These are phyloP conservation scores for Bubo bubo DNA, from an alignment of 2,113 vertebrate genomes.

Conservation along the genomic window DNA sequence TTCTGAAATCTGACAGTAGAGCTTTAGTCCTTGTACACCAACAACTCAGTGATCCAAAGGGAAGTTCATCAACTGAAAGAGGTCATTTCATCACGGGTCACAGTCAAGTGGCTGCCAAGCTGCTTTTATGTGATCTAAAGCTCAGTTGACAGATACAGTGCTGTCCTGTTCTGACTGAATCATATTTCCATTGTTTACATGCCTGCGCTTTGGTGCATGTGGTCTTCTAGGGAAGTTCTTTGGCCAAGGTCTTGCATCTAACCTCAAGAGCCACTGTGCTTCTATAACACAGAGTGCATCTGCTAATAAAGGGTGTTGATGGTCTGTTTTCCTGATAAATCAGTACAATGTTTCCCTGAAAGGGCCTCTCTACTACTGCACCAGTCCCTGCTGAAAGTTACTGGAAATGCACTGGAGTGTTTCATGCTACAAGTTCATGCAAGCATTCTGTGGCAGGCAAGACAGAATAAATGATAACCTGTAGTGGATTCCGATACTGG, in stretches of 20 bases:
- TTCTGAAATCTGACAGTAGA: not conserved
- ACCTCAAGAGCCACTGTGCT: not conserved
- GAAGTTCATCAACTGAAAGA: not conserved
- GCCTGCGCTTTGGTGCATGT: not conserved
- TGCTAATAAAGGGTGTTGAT: not conserved
- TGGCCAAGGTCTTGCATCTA: not conserved
- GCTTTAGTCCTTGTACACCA: not conserved
- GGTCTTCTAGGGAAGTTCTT: not conserved
- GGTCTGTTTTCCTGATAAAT: not conserved
- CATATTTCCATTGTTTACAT: not conserved
- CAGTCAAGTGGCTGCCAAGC: not conserved
- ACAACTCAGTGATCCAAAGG: not conserved
- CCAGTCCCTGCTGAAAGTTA: not conserved
- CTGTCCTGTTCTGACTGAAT: not conserved
- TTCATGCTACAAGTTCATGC: not conserved
- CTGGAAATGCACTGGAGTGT: not conserved
- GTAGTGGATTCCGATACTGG: not conserved
- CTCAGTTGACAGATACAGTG: not conserved
- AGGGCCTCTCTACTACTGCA: not conserved
- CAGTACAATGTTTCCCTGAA: not conserved
- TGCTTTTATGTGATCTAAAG: not conserved
- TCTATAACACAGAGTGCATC: not conserved
- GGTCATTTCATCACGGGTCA: not conserved
- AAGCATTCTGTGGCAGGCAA: not conserved
- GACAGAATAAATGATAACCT: not conserved